Conservation (phyloP, 2,113 vertebrate species). For the Euleptes europaea region DNA sequence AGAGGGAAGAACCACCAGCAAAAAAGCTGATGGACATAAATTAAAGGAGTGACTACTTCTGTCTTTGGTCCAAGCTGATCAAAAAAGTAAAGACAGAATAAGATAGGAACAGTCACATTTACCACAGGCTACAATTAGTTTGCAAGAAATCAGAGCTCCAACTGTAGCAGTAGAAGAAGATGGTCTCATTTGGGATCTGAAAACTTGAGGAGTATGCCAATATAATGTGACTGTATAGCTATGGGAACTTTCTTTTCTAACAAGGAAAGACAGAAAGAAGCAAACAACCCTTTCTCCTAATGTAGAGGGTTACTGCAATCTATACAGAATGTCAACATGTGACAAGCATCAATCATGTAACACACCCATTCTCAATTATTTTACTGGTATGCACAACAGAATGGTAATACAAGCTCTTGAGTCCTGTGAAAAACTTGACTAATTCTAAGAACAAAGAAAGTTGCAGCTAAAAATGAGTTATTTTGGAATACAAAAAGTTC, state of each 20-base stretch:
- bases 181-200: not conserved
- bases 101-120: not conserved
- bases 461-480: too few species aligned
- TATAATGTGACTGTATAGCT: not conserved
- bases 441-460: too few species aligned
- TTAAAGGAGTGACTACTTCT: not conserved
- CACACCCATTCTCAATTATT: not conserved
- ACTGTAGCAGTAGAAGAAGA: not conserved
- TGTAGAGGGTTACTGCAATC: not conserved
- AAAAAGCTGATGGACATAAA: not conserved
- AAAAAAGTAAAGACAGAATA: not conserved
- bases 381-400: not conserved
- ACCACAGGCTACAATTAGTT: not conserved
- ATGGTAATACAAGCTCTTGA: too few species aligned
- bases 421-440: too few species aligned
- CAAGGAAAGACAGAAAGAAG: not conserved
- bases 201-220: not conserved
- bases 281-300: not conserved
- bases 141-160: not conserved
- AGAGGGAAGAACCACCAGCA: not conserved
- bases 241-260: not conserved
- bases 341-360: not conserved
- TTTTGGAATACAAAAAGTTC: too few species aligned
- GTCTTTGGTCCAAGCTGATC: not conserved
- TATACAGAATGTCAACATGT: not conserved